Evolutionary conservation across 1,140 invertebrate genomes (phyloP).

Genomic region (Limonius californicus): DNA sequence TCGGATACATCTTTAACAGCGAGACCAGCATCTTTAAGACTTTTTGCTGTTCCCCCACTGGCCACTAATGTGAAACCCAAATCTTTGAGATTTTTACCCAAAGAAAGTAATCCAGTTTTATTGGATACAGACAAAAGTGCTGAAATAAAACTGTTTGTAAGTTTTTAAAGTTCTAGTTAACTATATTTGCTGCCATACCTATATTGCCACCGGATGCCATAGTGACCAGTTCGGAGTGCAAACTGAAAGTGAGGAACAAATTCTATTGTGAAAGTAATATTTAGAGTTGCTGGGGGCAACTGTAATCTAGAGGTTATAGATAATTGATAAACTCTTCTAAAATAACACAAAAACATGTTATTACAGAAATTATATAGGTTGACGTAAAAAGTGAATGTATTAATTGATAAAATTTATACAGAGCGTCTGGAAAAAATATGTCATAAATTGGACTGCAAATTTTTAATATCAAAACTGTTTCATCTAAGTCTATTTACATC

Average conservation of each 20-base stretch:
- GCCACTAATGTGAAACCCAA: constrained; percentile 83
- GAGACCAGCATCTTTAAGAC: constrained; percentile 74
- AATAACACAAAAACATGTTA: too few relatives aligned
- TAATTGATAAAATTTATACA: too few relatives aligned
- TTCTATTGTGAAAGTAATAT: neutral
- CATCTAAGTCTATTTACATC: too few relatives aligned
- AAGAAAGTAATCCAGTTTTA: constrained; percentile 79
- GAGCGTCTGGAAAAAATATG: too few relatives aligned
- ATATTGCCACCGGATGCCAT: neutral
- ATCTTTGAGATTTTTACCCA: constrained; percentile 72
- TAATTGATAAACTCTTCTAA: too few relatives aligned
- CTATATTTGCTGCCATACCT: neutral
- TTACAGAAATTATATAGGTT: too few relatives aligned
- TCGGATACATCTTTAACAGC: constrained; percentile 79
- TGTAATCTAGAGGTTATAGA: neutral
- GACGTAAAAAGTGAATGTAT: too few relatives aligned
- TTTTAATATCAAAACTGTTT: too few relatives aligned
- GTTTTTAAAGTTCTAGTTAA: neutral
- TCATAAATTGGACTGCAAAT: too few relatives aligned
- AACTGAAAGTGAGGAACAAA: neutral
- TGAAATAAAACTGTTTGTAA: constrained; percentile 49
- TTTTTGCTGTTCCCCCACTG: constrained; percentile 90
- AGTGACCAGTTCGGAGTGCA: neutral
- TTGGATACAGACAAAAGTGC: constrained; percentile 94
- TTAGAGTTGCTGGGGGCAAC: neutral